Conservation (phyloP, 1,140 invertebrate species). For the Plutomurus gul region DNA sequence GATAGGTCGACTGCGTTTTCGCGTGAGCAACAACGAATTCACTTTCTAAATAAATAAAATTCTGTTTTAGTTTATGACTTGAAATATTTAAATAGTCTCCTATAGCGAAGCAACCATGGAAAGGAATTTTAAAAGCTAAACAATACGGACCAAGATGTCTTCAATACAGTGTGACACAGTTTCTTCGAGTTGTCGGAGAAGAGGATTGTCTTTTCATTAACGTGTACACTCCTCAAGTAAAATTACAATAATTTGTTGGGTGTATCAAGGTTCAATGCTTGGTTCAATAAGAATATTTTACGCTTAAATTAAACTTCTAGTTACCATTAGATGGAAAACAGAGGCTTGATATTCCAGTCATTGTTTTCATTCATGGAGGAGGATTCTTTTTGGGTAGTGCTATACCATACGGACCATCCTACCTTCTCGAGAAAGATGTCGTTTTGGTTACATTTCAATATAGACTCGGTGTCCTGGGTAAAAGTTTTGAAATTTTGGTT, state of each 20-base stretch:
- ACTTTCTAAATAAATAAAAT: not conserved
- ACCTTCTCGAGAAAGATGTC: conserved; percentile 66
- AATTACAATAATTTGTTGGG: not conserved
- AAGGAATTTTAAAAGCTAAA: conserved; percentile 36
- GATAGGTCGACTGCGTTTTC: not conserved
- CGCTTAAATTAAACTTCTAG: too few relatives aligned
- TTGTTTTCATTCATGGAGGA: conserved; percentile 44
- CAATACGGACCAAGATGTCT: conserved; percentile 41
- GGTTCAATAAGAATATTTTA: too few relatives aligned
- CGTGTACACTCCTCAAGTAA: conserved; percentile 8
- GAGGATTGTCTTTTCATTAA: conserved; percentile 56
- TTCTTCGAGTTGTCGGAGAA: conserved; percentile 49
- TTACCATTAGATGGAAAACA: not conserved
- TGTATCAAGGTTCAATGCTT: too few relatives aligned
- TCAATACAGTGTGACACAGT: conserved; percentile 34
- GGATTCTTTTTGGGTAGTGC: conserved; percentile 27
- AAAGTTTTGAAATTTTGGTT: not conserved
- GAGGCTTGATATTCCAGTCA: conserved; percentile 8
- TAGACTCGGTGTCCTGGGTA: conserved; percentile 63
- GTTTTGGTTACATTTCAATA: conserved; percentile 70
- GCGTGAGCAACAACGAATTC: not conserved
- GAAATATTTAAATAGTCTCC: not conserved
- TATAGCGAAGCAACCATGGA: conserved; percentile 39
- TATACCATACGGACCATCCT: conserved; percentile 60
- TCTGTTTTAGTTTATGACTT: not conserved